Evolutionary conservation across 2,113 vertebrate species (phyloP).

Genomic region (Pituophis catenifer): DNA sequence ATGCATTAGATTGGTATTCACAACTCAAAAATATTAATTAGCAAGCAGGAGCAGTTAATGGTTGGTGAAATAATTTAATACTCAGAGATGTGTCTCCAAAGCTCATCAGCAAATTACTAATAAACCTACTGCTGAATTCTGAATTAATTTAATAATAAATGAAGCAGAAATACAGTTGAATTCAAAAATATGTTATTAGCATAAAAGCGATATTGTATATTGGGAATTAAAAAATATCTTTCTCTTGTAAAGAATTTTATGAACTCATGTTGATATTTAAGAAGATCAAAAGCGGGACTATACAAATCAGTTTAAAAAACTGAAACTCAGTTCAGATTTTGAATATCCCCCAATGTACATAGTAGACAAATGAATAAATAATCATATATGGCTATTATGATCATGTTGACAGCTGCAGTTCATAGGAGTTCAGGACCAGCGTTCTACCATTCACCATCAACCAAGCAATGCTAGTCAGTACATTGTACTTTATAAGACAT

Average conservation of each 20-base stretch:
- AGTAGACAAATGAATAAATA: background rate
- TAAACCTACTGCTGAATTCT: background rate
- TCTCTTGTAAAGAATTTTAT: background rate
- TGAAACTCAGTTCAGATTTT: background rate
- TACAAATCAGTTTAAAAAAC: background rate
- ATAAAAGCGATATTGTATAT: background rate
- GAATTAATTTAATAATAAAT: background rate
- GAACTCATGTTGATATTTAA: background rate
- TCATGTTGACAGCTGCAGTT: background rate
- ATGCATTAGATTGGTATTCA: constrained; percentile 5
- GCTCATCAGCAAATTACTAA: background rate
- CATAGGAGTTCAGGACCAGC: background rate
- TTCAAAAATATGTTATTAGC: background rate
- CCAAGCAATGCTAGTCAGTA: background rate
- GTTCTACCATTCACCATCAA: background rate
- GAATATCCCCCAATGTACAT: background rate
- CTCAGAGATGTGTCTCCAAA: constrained; percentile 5
- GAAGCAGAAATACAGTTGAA: background rate
- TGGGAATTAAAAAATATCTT: background rate
- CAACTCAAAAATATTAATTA: constrained; percentile 19
- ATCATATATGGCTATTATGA: background rate
- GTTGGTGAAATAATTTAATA: background rate
- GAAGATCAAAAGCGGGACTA: background rate
- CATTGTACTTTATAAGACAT: background rate
- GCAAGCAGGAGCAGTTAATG: background rate